Percentiles rank a stretch among this genome's conserved stretches.
Conservation (phyloP, 2,888 invertebrate genomes). For the Drosophila paracracens region DNA sequence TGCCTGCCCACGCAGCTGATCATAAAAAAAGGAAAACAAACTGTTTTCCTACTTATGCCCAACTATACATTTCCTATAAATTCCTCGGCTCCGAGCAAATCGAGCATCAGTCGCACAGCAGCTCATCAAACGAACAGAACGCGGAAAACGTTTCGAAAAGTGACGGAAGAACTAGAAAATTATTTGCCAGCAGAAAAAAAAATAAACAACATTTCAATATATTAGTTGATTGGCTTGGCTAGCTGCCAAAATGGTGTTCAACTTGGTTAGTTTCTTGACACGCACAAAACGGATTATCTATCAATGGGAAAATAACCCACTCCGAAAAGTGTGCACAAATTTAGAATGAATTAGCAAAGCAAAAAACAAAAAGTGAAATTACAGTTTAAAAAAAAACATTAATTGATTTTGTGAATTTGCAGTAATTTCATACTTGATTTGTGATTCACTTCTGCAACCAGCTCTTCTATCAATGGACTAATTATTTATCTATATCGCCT, state of each 20-base stretch:
- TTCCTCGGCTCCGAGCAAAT: slow-evolving; percentile 12
- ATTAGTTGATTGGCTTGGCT: slow-evolving; percentile 42
- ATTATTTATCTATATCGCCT: slow-evolving; percentile 69
- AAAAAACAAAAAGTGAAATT: slow-evolving; percentile 1
- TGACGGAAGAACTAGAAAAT: slow-evolving; percentile 27
- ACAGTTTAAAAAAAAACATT: not conserved
- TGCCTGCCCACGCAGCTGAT: slow-evolving; percentile 59
- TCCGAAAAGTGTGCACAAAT: slow-evolving; percentile 13
- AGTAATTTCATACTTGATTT: not conserved
- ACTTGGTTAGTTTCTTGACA: slow-evolving; percentile 57
- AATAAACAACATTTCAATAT: not conserved
- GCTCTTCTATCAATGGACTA: slow-evolving; percentile 15
- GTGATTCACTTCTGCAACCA: not conserved
- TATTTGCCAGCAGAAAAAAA: slow-evolving; percentile 13
- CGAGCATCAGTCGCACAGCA: slow-evolving; percentile 66
- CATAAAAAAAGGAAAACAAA: slow-evolving; percentile 59
- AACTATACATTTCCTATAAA: slow-evolving; percentile 56
- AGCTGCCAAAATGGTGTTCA: slow-evolving; percentile 70
- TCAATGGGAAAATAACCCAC: slow-evolving; percentile 2
- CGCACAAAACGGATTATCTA: slow-evolving; percentile 54
- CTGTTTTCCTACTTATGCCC: slow-evolving; percentile 19
- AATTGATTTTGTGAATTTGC: not conserved
- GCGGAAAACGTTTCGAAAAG: slow-evolving; percentile 35
- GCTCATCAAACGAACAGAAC: slow-evolving; percentile 58
- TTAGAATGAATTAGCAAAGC: slow-evolving; percentile 14